Conservation (phyloP, 1,140 invertebrate species). For the Drosophila melanogaster region DNA sequence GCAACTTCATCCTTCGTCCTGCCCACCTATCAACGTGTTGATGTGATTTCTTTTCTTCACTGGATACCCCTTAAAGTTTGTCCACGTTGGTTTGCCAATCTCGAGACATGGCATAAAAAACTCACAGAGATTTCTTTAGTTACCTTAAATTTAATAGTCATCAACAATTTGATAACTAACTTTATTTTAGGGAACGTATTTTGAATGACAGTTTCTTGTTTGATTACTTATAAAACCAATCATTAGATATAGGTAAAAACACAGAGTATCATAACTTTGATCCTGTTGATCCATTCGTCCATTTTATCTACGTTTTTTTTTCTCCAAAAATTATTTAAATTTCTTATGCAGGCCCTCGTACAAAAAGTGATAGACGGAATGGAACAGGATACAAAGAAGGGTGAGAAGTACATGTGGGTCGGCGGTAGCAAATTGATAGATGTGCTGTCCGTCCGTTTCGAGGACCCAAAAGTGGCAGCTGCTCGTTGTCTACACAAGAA, state of each 20-base stretch:
- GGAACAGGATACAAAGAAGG: constrained; percentile 13
- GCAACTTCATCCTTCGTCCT: constrained; percentile 43
- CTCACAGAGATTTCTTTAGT: too few relatives aligned
- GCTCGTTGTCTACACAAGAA: constrained; percentile 47
- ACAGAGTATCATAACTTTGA: constrained; percentile 4
- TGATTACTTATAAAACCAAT: background rate
- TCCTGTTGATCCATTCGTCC: background rate
- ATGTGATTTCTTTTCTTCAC: constrained; percentile 62
- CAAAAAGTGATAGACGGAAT: constrained; percentile 30
- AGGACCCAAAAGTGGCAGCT: constrained; percentile 55
- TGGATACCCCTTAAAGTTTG: constrained; percentile 20
- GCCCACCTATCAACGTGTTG: constrained; percentile 72
- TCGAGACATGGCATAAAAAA: too few relatives aligned
- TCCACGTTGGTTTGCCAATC: background rate
- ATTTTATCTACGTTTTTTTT: constrained; percentile 35
- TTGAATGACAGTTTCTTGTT: too few relatives aligned
- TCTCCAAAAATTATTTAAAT: constrained; percentile 66
- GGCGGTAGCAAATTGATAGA: constrained; percentile 66
- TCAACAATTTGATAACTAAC: too few relatives aligned
- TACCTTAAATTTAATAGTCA: too few relatives aligned
- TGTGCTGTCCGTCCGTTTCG: constrained; percentile 26
- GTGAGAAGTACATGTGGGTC: constrained; percentile 45
- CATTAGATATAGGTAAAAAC: too few relatives aligned
- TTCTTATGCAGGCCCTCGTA: constrained; percentile 56
- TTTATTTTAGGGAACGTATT: too few relatives aligned